Percentiles rank a stretch among this genome's conserved stretches.
Conservation (phyloP, 2,888 invertebrate genomes). For the Crepidodera aurea region DNA sequence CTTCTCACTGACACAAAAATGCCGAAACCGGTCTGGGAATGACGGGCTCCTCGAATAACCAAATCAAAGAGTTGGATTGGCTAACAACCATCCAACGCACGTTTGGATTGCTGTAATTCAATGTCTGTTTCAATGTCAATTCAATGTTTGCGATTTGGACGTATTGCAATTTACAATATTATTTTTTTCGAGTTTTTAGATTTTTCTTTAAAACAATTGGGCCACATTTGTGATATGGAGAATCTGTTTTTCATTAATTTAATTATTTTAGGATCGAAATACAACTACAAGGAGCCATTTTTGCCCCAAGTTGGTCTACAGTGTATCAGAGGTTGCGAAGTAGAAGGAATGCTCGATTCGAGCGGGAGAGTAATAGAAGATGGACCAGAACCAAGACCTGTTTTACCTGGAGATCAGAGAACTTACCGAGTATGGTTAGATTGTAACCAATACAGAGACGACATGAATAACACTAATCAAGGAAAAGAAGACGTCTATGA, state of each 20-base stretch:
- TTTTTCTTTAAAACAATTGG: no score
- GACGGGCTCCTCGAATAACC: no score
- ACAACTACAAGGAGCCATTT: constrained; percentile 84
- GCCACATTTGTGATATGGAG: no score
- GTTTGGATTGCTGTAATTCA: no score
- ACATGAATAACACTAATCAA: constrained; percentile 84
- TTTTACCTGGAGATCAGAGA: constrained; percentile 85
- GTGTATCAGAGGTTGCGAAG: constrained; percentile 95
- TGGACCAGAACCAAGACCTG: constrained; percentile 88
- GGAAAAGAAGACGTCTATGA: constrained; percentile 75
- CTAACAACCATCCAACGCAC: no score
- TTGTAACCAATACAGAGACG: constrained; percentile 94
- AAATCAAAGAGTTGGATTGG: no score
- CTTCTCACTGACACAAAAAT: no score
- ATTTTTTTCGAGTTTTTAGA: no score
- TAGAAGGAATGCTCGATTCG: constrained; percentile 97
- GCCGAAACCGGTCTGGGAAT: no score
- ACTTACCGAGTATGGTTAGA: constrained; percentile 95
- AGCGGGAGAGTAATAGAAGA: constrained; percentile 97
- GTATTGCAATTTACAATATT: no score
- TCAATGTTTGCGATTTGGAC: no score
- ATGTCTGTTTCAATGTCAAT: no score
- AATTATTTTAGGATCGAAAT: constrained; percentile 72
- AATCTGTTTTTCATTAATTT: not conserved
- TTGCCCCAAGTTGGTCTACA: constrained; percentile 91